Base-by-base conservation (phyloP, 1,140 invertebrate species). In the Leptestheria dahalacensis region DNA sequence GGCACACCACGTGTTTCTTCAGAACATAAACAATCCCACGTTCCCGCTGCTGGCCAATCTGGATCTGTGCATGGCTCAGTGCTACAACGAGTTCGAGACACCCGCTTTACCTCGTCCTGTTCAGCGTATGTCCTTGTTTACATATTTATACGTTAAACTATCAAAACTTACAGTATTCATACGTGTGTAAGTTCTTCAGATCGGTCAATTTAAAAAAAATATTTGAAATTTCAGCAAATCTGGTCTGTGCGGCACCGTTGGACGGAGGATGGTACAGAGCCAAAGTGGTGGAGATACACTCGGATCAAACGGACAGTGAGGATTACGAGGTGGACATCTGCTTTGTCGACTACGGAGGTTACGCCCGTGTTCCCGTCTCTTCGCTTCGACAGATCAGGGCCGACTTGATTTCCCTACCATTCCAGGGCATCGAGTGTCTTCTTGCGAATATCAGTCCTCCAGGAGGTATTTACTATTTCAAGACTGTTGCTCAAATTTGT, bases 321-420 rank as follows among this genome's bases (percentile, higher is more conserved):
- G 58, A 60, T 12, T 28, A 51, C 3, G 66, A 65, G 3, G 76
- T 80, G n/a, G 76, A 90, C 59, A 80, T 96, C 29, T 86, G 87
- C 73, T 84, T 91, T 69, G 81, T 97, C 1, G 95, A 97, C 74
- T 91, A 92, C 70, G 95, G 95, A 25, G 94, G 93, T 50, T 97
- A 88, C 71, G 80, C 82, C 66, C 78, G 77, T 41, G 76, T 94
- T 15, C 78, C 80, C 62, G 83, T 83, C 62, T 73, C 79, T 23
- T 73, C 79, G 60, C 78, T 96, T 6, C 71, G 87, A 67, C 87
- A 93, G 75, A 93, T 98, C 60, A 80, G 90, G 63, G 84, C 82
- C 60, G 91, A 97, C 73, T 96, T 93, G 69, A 84, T 95, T 76
- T 77, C 81, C 26, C 74, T 97, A 66, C 94, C 94, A 18, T 97